Conservation (phyloP, 1,140 invertebrate species). For the Colletes gigas region DNA sequence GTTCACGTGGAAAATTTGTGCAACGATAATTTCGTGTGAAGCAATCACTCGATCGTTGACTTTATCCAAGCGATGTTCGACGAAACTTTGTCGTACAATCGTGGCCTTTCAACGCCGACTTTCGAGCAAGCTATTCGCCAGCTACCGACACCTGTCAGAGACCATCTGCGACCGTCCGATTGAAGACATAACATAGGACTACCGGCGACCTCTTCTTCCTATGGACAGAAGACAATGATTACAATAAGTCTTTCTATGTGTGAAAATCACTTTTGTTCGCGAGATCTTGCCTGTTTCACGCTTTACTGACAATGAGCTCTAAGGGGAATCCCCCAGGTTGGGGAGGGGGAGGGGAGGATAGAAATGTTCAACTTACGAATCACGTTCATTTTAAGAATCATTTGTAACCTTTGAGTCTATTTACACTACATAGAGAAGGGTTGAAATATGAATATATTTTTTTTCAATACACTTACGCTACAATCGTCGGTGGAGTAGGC, state of each 20-base stretch:
- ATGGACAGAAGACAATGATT: constrained; percentile 51
- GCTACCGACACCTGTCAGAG: constrained; percentile 87
- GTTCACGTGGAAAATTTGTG: constrained; percentile 8
- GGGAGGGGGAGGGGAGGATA: no score
- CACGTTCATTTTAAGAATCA: no score
- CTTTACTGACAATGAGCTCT: no score
- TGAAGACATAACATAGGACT: constrained; percentile 90
- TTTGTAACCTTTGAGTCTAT: no score
- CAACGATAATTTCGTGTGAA: constrained; percentile 6
- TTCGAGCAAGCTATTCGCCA: constrained; percentile 91
- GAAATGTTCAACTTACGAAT: no score
- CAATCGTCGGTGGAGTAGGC: constrained; percentile 89
- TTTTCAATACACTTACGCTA: constrained; percentile 83
- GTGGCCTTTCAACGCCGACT: constrained; percentile 87
- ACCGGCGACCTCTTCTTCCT: constrained; percentile 94
- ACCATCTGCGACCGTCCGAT: constrained; percentile 85
- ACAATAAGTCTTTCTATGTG: background rate
- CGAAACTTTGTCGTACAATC: constrained; percentile 90
- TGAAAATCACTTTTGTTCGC: no score
- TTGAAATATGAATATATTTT: background rate
- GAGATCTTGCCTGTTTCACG: no score
- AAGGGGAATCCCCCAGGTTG: no score
- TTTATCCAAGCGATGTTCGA: constrained; percentile 91
- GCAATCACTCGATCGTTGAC: constrained; percentile 83
- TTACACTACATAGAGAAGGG: no score